Evolutionary conservation across 2,797 vertebrate genomes (phyloP).

Genomic region (Siniperca obscura): DNA sequence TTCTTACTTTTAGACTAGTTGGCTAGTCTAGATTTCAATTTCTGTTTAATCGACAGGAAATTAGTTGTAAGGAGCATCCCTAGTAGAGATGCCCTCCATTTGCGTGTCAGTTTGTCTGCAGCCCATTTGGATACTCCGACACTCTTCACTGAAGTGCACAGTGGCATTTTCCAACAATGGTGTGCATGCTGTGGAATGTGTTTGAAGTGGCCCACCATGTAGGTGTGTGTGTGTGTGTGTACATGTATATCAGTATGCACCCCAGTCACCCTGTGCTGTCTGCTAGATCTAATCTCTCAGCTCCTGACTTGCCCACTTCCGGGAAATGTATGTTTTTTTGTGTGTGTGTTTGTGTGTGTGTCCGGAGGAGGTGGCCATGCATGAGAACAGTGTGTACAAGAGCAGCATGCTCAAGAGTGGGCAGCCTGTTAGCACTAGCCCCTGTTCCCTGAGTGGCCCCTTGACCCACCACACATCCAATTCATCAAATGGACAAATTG

Average conservation of each 20-base stretch:
- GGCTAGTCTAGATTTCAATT: no score
- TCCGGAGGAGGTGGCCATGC: conserved; percentile 41
- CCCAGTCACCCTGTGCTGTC: conserved; percentile 57
- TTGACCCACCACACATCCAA: conserved; percentile 36
- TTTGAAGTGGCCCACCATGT: conserved; percentile 87
- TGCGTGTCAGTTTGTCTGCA: conserved; percentile 45
- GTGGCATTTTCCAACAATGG: conserved; percentile 85
- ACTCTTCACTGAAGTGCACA: conserved; percentile 74
- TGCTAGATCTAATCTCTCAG: conserved; percentile 69
- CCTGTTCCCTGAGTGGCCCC: conserved; percentile 29
- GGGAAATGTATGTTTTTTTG: conserved; percentile 60
- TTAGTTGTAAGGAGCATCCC: no score
- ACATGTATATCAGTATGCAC: conserved; percentile 23
- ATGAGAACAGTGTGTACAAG: conserved; percentile 66
- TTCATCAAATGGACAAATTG: conserved; percentile 38
- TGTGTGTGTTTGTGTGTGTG: conserved; percentile 40
- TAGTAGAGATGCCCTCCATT: conserved; percentile 20
- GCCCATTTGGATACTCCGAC: conserved; percentile 68
- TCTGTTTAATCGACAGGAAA: no score
- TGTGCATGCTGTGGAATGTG: conserved; percentile 84
- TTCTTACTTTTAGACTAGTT: no score
- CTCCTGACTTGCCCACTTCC: conserved; percentile 73
- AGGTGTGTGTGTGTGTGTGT: conserved; percentile 44
- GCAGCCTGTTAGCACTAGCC: conserved; percentile 50
- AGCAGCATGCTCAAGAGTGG: conserved; percentile 37